Conservation (phyloP, 2,797 vertebrate genomes). For the Mormyrops attenuatus region DNA sequence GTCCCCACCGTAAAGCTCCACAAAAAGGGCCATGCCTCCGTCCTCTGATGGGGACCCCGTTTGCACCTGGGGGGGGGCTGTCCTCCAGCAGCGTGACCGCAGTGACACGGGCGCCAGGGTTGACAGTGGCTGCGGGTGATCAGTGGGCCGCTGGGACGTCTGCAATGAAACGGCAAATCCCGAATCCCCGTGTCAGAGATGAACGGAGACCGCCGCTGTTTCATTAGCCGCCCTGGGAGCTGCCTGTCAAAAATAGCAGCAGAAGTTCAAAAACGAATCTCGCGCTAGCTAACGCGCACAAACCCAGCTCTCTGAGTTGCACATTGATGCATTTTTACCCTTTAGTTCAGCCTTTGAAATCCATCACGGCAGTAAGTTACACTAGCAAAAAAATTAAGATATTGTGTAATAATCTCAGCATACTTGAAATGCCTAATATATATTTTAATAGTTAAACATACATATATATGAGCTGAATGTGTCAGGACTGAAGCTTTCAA, state of each 20-base stretch:
- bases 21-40: not conserved
- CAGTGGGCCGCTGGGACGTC: slow-evolving; percentile 28
- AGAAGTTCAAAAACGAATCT: not conserved
- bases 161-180: slow-evolving; percentile 3
- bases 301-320: not conserved
- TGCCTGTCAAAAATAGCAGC: not conserved
- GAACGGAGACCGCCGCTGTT: slow-evolving; percentile 27
- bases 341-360: not conserved
- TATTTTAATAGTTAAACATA: slow-evolving; percentile 1
- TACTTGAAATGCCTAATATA: not conserved
- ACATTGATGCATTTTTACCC: not conserved
- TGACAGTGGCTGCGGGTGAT: slow-evolving; percentile 17
- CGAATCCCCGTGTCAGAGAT: slow-evolving; percentile 13
- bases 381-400: not conserved
- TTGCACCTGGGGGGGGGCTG: not conserved
- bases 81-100: not conserved
- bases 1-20: not conserved
- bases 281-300: not conserved
- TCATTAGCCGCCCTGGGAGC: not conserved
- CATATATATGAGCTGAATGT: not conserved
- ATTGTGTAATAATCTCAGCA: slow-evolving; percentile 1
- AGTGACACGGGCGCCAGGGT: not conserved
- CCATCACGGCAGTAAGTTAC: not conserved
- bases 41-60: not conserved
- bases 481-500: not conserved